Percentiles rank a stretch among this genome's conserved stretches.
phyloP scores from a whole-genome alignment of 2,113 vertebrate species.

The Poeciliopsis turrubarensis region DNA sequence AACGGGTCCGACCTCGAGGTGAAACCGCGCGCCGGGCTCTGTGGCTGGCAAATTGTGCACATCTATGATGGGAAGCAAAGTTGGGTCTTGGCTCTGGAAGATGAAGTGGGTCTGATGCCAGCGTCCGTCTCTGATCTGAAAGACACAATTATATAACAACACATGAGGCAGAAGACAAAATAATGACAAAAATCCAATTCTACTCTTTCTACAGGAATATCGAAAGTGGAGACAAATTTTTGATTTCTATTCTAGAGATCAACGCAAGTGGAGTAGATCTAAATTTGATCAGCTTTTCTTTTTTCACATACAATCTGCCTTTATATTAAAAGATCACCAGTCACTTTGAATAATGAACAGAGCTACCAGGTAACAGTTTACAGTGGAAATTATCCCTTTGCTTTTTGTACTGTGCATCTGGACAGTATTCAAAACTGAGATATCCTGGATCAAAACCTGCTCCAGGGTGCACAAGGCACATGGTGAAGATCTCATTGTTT shows the following conservation, averaged over 20 bases:
- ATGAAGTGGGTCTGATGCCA: constrained; percentile 92
- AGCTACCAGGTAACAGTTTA: not conserved
- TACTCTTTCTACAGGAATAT: no score
- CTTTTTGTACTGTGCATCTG: not conserved
- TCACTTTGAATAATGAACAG: not conserved
- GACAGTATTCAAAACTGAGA: no score
- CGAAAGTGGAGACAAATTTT: no score
- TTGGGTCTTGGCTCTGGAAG: constrained; percentile 90
- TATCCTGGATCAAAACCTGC: no score
- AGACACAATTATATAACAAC: not conserved
- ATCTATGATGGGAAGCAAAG: constrained; percentile 88
- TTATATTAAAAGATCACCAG: not conserved
- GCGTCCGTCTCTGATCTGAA: constrained; percentile 89
- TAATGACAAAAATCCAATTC: not conserved
- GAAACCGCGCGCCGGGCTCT: constrained; percentile 83
- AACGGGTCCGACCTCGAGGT: constrained; percentile 92
- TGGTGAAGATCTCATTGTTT: no score
- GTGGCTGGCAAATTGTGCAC: constrained; percentile 85
- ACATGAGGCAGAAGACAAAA: constrained; percentile 2
- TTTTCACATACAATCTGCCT: not conserved
- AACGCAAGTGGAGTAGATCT: not conserved
- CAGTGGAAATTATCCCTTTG: not conserved
- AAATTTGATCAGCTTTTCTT: not conserved
- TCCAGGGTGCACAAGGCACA: no score
- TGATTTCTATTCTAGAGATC: no score